These are phyloP conservation scores for Eucera pruinosa DNA, from an alignment of 2,888 invertebrate species.

Conservation along the genomic window DNA sequence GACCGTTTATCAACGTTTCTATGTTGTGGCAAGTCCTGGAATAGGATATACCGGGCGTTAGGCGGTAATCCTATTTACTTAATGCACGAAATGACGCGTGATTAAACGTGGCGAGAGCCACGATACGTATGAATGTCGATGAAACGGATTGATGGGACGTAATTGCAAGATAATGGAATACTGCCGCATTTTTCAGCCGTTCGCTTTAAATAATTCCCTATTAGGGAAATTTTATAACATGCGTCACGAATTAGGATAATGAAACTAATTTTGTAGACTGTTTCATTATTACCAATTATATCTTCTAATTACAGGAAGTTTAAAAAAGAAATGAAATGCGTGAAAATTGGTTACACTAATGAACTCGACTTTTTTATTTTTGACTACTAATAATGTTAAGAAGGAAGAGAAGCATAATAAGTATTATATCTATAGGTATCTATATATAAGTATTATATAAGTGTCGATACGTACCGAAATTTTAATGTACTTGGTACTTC, in stretches of 20 bases:
- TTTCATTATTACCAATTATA: neutral
- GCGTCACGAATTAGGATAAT: conserved; percentile 1
- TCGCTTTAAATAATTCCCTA: conserved; percentile 6
- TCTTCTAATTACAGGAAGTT: no score
- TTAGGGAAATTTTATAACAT: conserved; percentile 8
- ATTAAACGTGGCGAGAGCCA: conserved; percentile 48
- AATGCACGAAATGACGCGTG: conserved; percentile 65
- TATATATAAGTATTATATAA: no score
- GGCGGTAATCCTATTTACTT: conserved; percentile 65
- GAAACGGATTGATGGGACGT: conserved; percentile 51
- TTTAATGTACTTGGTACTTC: no score
- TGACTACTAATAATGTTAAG: no score
- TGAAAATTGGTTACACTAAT: no score
- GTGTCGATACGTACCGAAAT: no score
- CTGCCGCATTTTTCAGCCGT: conserved; percentile 28
- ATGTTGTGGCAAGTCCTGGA: conserved; percentile 47
- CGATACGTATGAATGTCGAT: conserved; percentile 36
- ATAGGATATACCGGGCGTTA: conserved; percentile 58
- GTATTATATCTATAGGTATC: no score
- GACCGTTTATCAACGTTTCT: conserved; percentile 42
- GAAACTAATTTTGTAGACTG: conserved; percentile 5
- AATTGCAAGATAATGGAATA: conserved; percentile 54
- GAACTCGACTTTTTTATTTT: no score
- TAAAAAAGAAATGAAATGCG: no score
- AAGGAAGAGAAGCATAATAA: no score